These are phyloP conservation scores for Pachyuromys duprasi DNA, from an alignment of 2,797 vertebrate genomes.

Conservation along the genomic window DNA sequence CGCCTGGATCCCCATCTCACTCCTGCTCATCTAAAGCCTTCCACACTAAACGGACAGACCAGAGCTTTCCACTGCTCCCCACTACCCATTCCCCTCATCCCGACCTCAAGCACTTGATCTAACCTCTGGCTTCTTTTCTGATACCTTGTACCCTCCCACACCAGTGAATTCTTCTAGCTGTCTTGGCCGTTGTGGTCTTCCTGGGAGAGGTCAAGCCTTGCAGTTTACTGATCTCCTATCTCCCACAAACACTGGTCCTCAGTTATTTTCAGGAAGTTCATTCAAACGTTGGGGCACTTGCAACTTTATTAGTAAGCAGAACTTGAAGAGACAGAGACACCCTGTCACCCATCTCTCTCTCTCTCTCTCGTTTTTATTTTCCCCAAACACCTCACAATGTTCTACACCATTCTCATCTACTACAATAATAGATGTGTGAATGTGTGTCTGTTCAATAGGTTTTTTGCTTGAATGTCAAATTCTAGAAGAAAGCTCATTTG, in stretches of 20 bases:
- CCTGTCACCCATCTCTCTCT: neutral
- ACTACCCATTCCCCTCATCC: neutral
- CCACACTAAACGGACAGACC: neutral
- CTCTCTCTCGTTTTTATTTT: neutral
- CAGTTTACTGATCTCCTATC: neutral
- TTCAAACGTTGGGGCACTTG: neutral
- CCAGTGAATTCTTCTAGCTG: neutral
- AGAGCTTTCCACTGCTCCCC: neutral
- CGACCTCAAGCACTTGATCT: neutral
- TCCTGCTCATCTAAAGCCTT: neutral
- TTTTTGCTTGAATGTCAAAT: neutral
- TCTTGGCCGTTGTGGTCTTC: neutral
- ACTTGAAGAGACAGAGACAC: neutral
- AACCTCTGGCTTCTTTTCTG: neutral
- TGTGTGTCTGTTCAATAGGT: neutral
- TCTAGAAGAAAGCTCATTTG: neutral
- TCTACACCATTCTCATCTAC: neutral
- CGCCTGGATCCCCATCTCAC: neutral
- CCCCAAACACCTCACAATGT: neutral
- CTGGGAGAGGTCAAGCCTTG: neutral
- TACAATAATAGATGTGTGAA: neutral
- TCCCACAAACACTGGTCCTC: neutral
- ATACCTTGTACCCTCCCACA: accelerated
- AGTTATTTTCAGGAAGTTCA: neutral
- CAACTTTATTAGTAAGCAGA: neutral